phyloP scores from a whole-genome alignment of 2,797 vertebrate species.

The Eutrigla gurnardus region DNA sequence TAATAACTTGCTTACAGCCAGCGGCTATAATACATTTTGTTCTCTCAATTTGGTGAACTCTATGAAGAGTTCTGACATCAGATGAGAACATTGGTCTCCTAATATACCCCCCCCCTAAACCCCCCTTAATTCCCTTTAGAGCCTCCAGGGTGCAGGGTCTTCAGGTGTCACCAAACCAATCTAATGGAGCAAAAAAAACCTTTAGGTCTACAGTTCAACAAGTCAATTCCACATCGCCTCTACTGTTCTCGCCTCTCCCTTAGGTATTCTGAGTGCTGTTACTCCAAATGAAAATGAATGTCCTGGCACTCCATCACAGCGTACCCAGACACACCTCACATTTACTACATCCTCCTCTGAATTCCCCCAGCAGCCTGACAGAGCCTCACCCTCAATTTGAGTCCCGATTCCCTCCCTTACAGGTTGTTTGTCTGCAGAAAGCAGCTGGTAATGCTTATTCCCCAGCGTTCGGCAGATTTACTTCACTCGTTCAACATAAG shows the following conservation, averaged over 20 bases:
- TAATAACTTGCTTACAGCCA: conserved; percentile 36
- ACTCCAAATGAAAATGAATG: conserved; percentile 68
- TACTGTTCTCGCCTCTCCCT: conserved; percentile 24
- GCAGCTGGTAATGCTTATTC: conserved; percentile 43
- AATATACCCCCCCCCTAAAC: conserved; percentile 6
- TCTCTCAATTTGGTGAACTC: conserved; percentile 31
- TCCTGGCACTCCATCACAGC: conserved; percentile 11
- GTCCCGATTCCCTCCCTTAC: conserved; percentile 46
- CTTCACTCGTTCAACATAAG: conserved; percentile 55
- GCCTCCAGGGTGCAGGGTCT: conserved; percentile 30
- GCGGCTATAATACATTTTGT: conserved; percentile 26
- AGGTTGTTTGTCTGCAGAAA: conserved; percentile 63
- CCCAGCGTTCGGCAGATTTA: conserved; percentile 28
- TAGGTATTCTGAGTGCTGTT: conserved; percentile 37
- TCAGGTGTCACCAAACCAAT: conserved; percentile 57
- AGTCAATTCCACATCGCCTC: conserved; percentile 47
- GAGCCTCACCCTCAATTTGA: conserved; percentile 50
- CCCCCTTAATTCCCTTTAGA: conserved; percentile 25
- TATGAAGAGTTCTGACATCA: conserved; percentile 36
- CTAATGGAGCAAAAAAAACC: conserved; percentile 30
- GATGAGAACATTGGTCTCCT: conserved; percentile 28
- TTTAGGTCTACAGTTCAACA: conserved; percentile 52
- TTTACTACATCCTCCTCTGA: conserved; percentile 39
- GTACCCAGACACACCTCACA: conserved; percentile 1
- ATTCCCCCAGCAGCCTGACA: conserved; percentile 28